Evolutionary conservation across 2,113 vertebrate genomes (phyloP), one percentile per base, ranked within the genome.

Genomic region (Lamprologus ornatipinnis): DNA sequence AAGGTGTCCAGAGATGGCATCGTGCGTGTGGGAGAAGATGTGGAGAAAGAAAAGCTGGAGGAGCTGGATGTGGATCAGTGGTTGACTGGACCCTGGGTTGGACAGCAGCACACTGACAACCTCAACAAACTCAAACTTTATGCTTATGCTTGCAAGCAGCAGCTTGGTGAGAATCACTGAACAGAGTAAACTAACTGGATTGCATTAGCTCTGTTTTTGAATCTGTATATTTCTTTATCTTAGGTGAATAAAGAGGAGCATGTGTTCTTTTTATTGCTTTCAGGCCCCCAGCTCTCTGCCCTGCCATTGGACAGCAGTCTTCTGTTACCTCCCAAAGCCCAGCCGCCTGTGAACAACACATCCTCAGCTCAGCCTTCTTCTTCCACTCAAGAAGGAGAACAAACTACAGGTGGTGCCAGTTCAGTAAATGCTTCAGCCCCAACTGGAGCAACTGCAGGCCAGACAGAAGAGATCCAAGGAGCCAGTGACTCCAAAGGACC

Each of bases 121-220:
- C 97, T 98, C 94, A 97, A 95, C 95, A 98, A 98, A 95, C 97
- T 99, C 78, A 98, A 97, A 95, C 97, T 99, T 17, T 99, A 98
- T 2, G 97, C 97, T 12, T 97, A 99, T 91, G 96, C 98, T 89
- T 99, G 98, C 94, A 97, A 97, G 88, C 97, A 98, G 91, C 98
- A 98, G 93, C 96, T 99, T 57, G 98, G 98, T 99, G 90, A 97
- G 92, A 47, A 82, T 31, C 53, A 79, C 12, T 13, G 14, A 49
- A 23, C 19, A 2, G 11, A 68, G 9, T 80, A 9, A 40, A 42
- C 17, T 9, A 37, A 89, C 23, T 19, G 42, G 35, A 78, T 82
- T 7, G 8, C 42, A 40, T 47, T 28, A 47, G 37, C 8, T 47
- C 9, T 47, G 0, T 14, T 31, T 15, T 13, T 13, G 40, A 68